Conservation (phyloP, 2,797 vertebrate genomes). For the Artibeus lituratus region DNA sequence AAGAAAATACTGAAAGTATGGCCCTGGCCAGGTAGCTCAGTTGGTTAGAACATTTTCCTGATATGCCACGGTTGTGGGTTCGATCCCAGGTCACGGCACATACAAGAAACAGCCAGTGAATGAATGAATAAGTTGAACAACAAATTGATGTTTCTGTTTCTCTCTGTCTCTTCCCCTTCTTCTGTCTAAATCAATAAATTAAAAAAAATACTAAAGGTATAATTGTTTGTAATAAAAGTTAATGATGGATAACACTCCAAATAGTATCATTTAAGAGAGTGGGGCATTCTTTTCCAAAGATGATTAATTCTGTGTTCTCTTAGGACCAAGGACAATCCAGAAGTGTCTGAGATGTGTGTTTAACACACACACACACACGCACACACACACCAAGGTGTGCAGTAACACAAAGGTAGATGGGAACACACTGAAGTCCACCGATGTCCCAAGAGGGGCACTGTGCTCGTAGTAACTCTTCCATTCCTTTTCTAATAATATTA, state of each 20-base stretch:
- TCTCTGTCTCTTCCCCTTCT: too few species aligned
- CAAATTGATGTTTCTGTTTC: too few species aligned
- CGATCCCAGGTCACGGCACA: too few species aligned
- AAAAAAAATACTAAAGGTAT: neutral
- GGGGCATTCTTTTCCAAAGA: neutral
- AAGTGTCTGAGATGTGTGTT: neutral
- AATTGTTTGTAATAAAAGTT: neutral
- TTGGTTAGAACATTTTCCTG: too few species aligned
- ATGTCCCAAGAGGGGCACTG: neutral
- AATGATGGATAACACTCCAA: neutral
- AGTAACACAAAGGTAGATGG: neutral
- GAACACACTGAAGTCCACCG: neutral
- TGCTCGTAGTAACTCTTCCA: neutral
- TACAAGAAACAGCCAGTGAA: too few species aligned
- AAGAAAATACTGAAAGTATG: neutral
- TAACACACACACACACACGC: neutral
- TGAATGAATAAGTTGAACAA: too few species aligned
- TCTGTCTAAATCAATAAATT: too few species aligned
- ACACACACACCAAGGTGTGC: neutral
- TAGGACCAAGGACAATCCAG: neutral
- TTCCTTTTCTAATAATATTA: neutral
- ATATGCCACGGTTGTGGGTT: too few species aligned
- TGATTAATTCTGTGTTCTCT: neutral
- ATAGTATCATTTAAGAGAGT: neutral
- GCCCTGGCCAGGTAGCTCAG: too few species aligned